phyloP scores from a whole-genome alignment of 2,113 vertebrate genomes.

The Odocoileus hemionus region DNA sequence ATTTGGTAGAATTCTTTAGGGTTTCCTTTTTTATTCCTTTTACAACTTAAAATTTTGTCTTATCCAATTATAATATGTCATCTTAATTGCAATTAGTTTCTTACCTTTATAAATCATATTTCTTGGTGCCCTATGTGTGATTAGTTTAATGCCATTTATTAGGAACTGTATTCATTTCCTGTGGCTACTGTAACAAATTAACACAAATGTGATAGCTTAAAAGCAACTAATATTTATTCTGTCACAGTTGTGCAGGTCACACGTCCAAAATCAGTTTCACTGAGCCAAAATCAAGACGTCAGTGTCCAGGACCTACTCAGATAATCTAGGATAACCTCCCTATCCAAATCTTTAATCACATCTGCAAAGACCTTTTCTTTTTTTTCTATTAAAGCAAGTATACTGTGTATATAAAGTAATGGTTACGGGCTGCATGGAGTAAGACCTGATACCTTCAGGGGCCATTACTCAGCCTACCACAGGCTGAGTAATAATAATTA shows the following conservation, averaged over 20 bases:
- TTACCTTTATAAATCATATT: neutral
- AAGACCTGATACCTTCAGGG: neutral
- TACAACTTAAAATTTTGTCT: slow-evolving; percentile 7
- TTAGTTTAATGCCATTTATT: neutral
- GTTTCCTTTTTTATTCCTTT: neutral
- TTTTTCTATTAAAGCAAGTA: neutral
- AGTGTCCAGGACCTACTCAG: neutral
- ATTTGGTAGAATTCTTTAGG: neutral
- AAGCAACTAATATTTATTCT: neutral
- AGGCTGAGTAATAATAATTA: neutral
- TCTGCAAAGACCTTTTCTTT: neutral
- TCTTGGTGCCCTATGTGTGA: neutral
- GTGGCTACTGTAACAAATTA: neutral
- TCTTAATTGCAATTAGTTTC: neutral
- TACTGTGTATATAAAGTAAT: neutral
- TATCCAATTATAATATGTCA: neutral
- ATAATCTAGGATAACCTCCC: neutral
- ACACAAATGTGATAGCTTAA: neutral
- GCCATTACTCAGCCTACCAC: neutral
- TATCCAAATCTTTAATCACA: neutral
- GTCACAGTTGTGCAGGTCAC: neutral
- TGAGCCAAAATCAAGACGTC: neutral
- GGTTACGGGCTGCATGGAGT: neutral
- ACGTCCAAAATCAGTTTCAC: neutral
- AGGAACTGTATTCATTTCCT: neutral